Evolutionary conservation across 2,113 vertebrate genomes (phyloP).

Genomic region (Corythaeola cristata): DNA sequence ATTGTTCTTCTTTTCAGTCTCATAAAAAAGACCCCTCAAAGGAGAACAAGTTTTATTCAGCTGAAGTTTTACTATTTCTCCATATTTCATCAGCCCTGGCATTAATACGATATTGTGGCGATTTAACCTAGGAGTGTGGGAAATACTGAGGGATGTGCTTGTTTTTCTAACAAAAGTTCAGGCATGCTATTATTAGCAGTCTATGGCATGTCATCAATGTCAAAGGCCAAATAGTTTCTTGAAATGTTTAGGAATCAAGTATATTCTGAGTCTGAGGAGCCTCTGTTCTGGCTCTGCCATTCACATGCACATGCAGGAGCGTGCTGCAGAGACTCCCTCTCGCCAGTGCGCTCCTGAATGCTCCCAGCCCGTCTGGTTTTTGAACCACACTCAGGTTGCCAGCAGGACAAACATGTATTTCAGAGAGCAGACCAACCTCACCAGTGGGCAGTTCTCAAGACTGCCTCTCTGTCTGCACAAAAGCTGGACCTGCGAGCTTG

Average conservation of each 20-base stretch:
- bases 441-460: neutral
- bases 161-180: slow-evolving; percentile 55
- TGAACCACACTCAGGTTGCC: neutral
- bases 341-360: neutral
- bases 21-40: neutral
- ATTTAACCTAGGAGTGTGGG: slow-evolving; percentile 26
- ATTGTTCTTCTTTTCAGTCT: neutral
- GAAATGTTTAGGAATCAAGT: slow-evolving; percentile 50
- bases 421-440: neutral
- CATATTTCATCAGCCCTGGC: neutral
- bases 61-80: neutral
- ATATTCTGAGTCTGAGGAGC: neutral
- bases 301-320: neutral
- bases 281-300: neutral
- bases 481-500: neutral
- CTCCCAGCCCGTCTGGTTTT: neutral
- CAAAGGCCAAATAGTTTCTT: slow-evolving; percentile 64
- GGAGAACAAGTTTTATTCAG: neutral
- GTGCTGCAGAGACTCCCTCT: neutral
- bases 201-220: slow-evolving; percentile 50
- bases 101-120: neutral
- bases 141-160: slow-evolving; percentile 40
- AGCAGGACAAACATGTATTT: neutral
- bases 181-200: slow-evolving; percentile 53
- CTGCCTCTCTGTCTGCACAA: neutral